Base-by-base conservation (phyloP, 2,113 vertebrate species). In the Percopsis transmontana region DNA sequence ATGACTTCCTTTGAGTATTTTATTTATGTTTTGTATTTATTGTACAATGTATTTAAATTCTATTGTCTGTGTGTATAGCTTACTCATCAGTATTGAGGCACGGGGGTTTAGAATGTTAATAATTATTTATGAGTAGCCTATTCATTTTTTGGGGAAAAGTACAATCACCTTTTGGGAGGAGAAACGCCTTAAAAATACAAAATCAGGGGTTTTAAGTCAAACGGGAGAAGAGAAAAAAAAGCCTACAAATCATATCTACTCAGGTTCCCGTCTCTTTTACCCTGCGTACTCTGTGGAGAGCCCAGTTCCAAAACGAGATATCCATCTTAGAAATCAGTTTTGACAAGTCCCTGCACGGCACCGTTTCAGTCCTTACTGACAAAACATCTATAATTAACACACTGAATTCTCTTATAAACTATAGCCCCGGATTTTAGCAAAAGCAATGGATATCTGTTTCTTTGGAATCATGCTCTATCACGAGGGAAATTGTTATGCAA, bases 21-120 rank as follows among this genome's bases (percentile, higher is more conserved):
- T 86, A 87, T 88, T 91, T 91, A 91, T 89, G 85, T 84, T 88
- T 89, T 89, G 79, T 91, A 92, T 92, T 91, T 92, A 91, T 91
- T 91, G 82, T 79, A 76, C 77, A 79, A 82, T 87, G 81, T 91
- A 91, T 91, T 91, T 89, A 92, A 91, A 83, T 83, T 82, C 40
- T 89, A 83, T 88, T 67, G 82, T 84, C 83, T 24, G 73, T 85
- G 81, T 84, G 58, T 62, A 58, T 57, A 70, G 44, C 18, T 18
- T 62, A 80, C 74, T 68, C 74, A 58, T 79, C 81, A 78, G 76
- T 84, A 71, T 70, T 74, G 77, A 79, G 61, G 45, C 5, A 19
- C 4, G 2, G 42, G 2, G n/a, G 3, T 47, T 44, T 64, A 82
- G 74, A 70, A 58, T 67, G 68, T 79, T 58, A 68, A 86, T 68